Conservation (phyloP, 2,113 vertebrate species). For the Chlamydotis undulata region DNA sequence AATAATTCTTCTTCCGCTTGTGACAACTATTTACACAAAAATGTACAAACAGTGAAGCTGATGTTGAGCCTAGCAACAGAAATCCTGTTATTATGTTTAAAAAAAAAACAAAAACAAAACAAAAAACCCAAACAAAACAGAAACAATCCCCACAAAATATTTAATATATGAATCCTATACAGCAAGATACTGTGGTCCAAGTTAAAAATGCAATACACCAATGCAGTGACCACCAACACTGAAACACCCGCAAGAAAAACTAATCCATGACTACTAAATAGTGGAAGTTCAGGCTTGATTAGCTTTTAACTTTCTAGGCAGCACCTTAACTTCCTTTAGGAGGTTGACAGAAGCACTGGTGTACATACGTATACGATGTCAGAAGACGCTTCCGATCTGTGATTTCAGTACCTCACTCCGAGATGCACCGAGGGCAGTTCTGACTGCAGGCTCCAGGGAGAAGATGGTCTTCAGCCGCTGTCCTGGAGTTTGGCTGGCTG, state of each 20-base stretch:
- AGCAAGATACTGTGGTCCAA: conserved; percentile 13
- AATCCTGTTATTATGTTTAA: not conserved
- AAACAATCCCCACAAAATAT: conserved; percentile 47
- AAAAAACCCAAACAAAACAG: not conserved
- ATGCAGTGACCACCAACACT: not conserved
- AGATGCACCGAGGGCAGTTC: not conserved
- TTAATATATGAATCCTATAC: conserved; percentile 53
- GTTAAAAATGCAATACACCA: conserved; percentile 26
- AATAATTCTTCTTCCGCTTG: conserved; percentile 74
- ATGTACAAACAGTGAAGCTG: conserved; percentile 72
- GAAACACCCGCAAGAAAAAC: conserved; percentile 7
- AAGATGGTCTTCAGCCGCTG: not conserved
- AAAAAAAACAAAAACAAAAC: not conserved
- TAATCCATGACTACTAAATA: conserved; percentile 53
- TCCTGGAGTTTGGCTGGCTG: not conserved
- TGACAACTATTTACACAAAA: conserved; percentile 82
- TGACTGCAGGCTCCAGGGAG: not conserved
- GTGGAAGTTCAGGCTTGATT: not conserved
- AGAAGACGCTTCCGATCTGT: not conserved
- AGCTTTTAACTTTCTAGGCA: not conserved
- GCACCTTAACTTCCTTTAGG: not conserved
- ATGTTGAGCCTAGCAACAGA: conserved; percentile 64
- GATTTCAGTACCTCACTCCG: not conserved
- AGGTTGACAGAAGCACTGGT: conserved; percentile 3
- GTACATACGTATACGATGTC: fast-evolving